phyloP scores from a whole-genome alignment of 2,113 vertebrate genomes.

The Perca flavescens region DNA sequence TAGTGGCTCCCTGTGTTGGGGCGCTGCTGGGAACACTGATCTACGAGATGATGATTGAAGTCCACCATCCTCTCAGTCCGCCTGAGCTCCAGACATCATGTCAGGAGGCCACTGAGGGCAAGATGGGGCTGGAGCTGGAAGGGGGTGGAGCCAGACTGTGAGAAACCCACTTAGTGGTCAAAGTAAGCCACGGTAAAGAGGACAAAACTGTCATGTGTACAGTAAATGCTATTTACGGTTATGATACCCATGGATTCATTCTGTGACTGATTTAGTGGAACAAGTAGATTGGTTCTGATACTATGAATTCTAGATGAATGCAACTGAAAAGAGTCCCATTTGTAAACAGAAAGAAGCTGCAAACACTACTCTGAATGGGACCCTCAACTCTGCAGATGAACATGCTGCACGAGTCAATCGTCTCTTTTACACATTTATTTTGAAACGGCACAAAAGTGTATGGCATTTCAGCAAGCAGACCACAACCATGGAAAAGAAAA shows the following conservation, averaged over 20 bases:
- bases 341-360: background rate
- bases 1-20: conserved; percentile 85
- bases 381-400: conserved; percentile 20
- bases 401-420: background rate
- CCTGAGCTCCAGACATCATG: conserved; percentile 24
- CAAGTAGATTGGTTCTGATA: background rate
- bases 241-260: background rate
- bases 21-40: conserved; percentile 75
- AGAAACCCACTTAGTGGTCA: conserved; percentile 17
- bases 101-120: conserved; percentile 30
- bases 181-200: background rate
- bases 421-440: conserved; percentile 84
- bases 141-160: conserved; percentile 51
- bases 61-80: conserved; percentile 79
- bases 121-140: conserved; percentile 64
- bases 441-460: conserved; percentile 85
- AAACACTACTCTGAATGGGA: background rate
- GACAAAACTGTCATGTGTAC: background rate
- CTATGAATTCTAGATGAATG: background rate
- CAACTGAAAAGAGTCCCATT: background rate
- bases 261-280: conserved; percentile 8
- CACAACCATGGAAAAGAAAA: conserved; percentile 81
- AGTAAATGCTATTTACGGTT: background rate
- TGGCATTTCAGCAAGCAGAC: conserved; percentile 87
- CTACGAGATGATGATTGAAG: conserved; percentile 85